These are phyloP conservation scores for Seriola dumerili DNA, from an alignment of 2,113 vertebrate genomes.

Conservation along the genomic window DNA sequence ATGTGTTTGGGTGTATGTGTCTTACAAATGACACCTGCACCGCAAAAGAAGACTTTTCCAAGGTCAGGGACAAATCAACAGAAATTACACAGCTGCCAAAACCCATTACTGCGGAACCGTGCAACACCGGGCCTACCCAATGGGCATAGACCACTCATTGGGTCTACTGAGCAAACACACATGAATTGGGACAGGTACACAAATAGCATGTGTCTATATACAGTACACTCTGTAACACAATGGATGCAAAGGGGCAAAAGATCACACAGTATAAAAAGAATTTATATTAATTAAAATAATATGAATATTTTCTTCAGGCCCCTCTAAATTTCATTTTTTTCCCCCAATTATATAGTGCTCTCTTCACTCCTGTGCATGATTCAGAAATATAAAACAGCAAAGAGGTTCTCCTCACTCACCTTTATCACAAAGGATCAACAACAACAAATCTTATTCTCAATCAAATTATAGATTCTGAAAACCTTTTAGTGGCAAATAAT, in stretches of 20 bases:
- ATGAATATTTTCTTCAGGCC: neutral
- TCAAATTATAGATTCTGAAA: conserved; percentile 6
- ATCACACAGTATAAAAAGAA: neutral
- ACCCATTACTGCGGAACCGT: conserved; percentile 75
- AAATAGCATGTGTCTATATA: neutral
- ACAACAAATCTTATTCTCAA: neutral
- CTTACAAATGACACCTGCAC: conserved; percentile 66
- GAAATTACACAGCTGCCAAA: conserved; percentile 85
- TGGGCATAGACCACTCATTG: conserved; percentile 47
- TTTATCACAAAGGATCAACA: neutral
- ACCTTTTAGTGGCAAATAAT: neutral
- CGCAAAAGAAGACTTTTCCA: conserved; percentile 70
- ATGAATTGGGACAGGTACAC: conserved; percentile 4
- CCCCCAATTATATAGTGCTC: neutral
- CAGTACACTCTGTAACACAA: neutral
- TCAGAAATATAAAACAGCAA: neutral
- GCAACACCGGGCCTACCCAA: conserved; percentile 65
- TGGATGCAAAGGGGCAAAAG: neutral
- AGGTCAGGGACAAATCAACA: conserved; percentile 83
- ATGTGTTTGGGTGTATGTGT: conserved; percentile 12
- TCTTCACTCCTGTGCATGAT: conserved; percentile 1
- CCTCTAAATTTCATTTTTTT: neutral
- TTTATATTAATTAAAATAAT: neutral
- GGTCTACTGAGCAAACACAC: conserved; percentile 54
- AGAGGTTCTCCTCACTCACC: neutral